phyloP scores from a whole-genome alignment of 2,888 invertebrate genomes.

The Lacanobia wlatinum region DNA sequence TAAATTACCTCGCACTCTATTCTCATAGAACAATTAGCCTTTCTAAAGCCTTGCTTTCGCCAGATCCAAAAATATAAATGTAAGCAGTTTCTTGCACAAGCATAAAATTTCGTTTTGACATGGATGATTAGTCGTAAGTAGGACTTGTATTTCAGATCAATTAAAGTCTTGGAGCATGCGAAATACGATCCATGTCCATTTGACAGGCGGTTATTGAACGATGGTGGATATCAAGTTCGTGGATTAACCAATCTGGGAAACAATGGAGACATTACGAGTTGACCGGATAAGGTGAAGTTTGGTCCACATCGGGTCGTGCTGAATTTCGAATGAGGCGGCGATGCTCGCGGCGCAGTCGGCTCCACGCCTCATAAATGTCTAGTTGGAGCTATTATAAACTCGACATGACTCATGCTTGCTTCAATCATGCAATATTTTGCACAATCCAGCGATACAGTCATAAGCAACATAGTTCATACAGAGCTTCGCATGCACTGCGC shows the following conservation, averaged over 20 bases:
- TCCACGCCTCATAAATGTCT: slow-evolving; percentile 75
- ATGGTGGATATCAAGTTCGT: slow-evolving; percentile 69
- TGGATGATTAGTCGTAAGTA: slow-evolving; percentile 53
- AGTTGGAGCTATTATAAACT: slow-evolving; percentile 73
- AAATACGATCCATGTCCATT: slow-evolving; percentile 28
- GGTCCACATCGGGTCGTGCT: slow-evolving; percentile 81
- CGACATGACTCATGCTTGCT: slow-evolving; percentile 80
- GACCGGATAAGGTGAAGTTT: slow-evolving; percentile 86
- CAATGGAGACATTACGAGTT: slow-evolving; percentile 88
- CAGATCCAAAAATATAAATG: slow-evolving; percentile 72
- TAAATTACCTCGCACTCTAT: slow-evolving; percentile 71
- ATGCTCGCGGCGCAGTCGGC: slow-evolving; percentile 66
- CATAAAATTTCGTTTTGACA: slow-evolving; percentile 65
- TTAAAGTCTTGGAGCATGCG: slow-evolving; percentile 19
- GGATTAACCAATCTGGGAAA: slow-evolving; percentile 82
- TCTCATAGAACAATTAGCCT: slow-evolving; percentile 79
- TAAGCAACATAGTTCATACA: slow-evolving; percentile 35
- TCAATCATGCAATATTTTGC: slow-evolving; percentile 74
- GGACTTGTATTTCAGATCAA: slow-evolving; percentile 33
- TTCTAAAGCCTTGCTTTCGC: slow-evolving; percentile 79
- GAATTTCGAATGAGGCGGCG: slow-evolving; percentile 86
- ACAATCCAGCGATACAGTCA: slow-evolving; percentile 64
- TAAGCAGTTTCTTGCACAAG: slow-evolving; percentile 66
- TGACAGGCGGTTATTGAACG: slow-evolving; percentile 54
- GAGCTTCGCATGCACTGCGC: slow-evolving; percentile 36